Evolutionary conservation across 2,797 vertebrate genomes (phyloP).

Genomic region (Propithecus perrieri): DNA sequence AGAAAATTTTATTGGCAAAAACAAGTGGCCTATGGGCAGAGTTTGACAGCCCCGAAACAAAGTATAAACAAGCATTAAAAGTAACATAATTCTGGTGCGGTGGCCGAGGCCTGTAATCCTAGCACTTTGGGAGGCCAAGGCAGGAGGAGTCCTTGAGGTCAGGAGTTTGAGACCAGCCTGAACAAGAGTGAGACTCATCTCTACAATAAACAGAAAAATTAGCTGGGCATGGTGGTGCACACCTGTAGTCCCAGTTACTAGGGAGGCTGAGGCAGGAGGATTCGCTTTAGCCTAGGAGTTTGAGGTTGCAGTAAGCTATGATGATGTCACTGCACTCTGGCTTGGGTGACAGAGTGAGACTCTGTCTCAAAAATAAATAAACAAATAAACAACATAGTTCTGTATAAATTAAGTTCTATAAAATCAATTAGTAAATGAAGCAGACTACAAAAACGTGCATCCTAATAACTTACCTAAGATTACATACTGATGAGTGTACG

Average conservation of each 20-base stretch:
- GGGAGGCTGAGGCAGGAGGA: neutral
- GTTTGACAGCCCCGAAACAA: neutral
- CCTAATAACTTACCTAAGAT: neutral
- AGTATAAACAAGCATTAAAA: neutral
- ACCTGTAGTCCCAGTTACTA: neutral
- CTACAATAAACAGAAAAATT: neutral
- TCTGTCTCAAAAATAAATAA: neutral
- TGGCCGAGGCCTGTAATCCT: neutral
- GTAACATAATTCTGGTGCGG: neutral
- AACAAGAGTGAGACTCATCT: neutral
- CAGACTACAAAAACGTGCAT: slow-evolving; percentile 3
- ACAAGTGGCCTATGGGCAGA: neutral
- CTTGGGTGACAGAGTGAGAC: neutral
- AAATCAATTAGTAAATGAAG: neutral
- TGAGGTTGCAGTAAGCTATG: neutral
- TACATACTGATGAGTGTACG: neutral
- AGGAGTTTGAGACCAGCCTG: neutral
- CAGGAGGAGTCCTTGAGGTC: neutral
- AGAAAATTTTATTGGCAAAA: slow-evolving; percentile 19
- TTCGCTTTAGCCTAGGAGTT: neutral
- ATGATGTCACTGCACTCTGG: neutral
- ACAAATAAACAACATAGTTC: neutral
- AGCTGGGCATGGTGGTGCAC: no score
- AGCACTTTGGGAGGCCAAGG: neutral
- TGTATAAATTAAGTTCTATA: neutral